Percentiles rank a stretch among this genome's conserved stretches.
phyloP scores from a whole-genome alignment of 2,797 vertebrate species.

The Crenuchus spilurus region DNA sequence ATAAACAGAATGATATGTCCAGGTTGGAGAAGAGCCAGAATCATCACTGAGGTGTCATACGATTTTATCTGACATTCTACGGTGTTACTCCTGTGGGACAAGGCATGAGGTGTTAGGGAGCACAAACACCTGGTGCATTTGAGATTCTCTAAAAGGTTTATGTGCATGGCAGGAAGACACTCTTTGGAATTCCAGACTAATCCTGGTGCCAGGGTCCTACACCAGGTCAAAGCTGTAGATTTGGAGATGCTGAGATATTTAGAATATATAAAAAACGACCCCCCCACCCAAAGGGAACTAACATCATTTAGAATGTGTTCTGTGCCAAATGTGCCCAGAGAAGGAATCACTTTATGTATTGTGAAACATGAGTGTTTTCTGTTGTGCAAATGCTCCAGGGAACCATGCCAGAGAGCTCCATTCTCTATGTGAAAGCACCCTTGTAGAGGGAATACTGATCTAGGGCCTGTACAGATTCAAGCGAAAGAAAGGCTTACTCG shows the following conservation, averaged over 20 bases:
- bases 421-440: background rate
- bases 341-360: background rate
- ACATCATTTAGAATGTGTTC: constrained; percentile 18
- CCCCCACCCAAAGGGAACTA: background rate
- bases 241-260: background rate
- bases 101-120: background rate
- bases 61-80: background rate
- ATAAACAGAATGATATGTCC: constrained; percentile 1
- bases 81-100: background rate
- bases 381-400: constrained; percentile 6
- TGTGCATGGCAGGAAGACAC: background rate
- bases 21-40: background rate
- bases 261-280: background rate
- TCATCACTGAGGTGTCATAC: background rate
- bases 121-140: constrained; percentile 4
- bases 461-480: constrained; percentile 19
- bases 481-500: constrained; percentile 7
- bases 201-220: background rate
- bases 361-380: background rate
- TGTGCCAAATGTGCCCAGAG: background rate
- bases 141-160: constrained; percentile 13
- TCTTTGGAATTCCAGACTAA: background rate
- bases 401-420: constrained; percentile 10
- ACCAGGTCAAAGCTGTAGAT: constrained; percentile 10
- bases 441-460: constrained; percentile 27